Percentiles rank a stretch among this genome's conserved stretches.
Evolutionary conservation across 2,888 invertebrate genomes (phyloP).

Genomic region (Timema cristinae): DNA sequence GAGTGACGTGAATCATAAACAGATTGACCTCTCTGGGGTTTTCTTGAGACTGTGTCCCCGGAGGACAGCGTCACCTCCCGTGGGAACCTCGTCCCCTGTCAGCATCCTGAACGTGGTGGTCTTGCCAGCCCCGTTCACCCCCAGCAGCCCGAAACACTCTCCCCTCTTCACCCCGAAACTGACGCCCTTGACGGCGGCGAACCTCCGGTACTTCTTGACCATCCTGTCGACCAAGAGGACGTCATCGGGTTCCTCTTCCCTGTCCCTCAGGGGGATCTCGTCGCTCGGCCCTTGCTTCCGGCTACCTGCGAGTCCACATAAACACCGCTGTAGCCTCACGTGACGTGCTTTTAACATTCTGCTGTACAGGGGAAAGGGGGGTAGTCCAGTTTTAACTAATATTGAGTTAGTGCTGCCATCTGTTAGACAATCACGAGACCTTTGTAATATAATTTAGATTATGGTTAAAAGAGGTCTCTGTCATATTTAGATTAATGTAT

Average conservation of each 20-base stretch:
- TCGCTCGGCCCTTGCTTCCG: too few species aligned
- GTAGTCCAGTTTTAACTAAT: too few species aligned
- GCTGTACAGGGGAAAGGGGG: too few species aligned
- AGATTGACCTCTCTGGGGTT: slow-evolving; percentile 21
- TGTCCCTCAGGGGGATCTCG: too few species aligned
- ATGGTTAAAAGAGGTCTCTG: too few species aligned
- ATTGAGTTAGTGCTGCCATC: too few species aligned
- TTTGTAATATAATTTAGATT: too few species aligned
- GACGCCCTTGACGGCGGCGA: slow-evolving; percentile 58
- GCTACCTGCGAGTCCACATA: too few species aligned
- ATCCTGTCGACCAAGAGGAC: slow-evolving; percentile 53
- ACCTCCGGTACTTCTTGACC: slow-evolving; percentile 55
- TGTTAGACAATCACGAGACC: too few species aligned
- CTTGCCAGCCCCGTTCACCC: slow-evolving; percentile 54
- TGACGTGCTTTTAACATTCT: too few species aligned
- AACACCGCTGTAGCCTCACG: too few species aligned
- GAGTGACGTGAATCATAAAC: not conserved
- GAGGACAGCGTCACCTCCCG: slow-evolving; percentile 45
- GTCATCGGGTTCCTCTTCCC: not conserved
- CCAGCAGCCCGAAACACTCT: slow-evolving; percentile 47
- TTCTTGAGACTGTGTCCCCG: slow-evolving; percentile 43
- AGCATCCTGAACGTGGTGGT: slow-evolving; percentile 54
- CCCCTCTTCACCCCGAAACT: slow-evolving; percentile 59
- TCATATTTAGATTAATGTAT: too few species aligned
- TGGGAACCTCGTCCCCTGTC: slow-evolving; percentile 47